Evolutionary conservation across 2,888 invertebrate species (phyloP), one percentile per base, ranked within the genome.

Genomic region (Megamerina dolium): DNA sequence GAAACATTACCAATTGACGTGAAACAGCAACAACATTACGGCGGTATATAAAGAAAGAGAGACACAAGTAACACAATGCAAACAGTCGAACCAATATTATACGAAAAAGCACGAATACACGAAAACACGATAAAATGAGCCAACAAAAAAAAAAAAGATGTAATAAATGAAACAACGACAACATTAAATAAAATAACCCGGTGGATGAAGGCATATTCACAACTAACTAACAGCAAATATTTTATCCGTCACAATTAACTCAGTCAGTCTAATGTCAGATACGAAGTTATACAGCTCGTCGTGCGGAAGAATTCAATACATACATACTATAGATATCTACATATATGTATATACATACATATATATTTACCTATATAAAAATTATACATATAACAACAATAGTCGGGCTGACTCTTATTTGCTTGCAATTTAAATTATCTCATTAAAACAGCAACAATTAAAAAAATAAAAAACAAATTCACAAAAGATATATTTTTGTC

Each of bases 231-330:
- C n/a, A 46, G 19, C 41, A 47, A 44, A 50, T 48, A 50, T 45
- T 52, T 53, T 49, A 54, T 57, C 54, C 53, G 59, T 57, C 54
- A 54, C 57, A 55, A 56, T 61, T 54, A 54, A 37, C 43, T 41
- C 41, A 48, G 61, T 66, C 64, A 68, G 66, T 68, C 63, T 58
- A 64, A 63, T 63, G 61, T 63, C 63, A 68, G 70, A 65, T 64
- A 60, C 64, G 63, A 62, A 67, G 63, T 64, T 57, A 60, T 54
- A 58, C 61, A 63, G 64, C 57, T 66, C 63, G 65, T 63, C 60
- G 66, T 63, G 64, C 67, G 69, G 64, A 63, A 56, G 56, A 60
- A 52, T n/a, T n/a, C n/a, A n/a, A n/a, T n/a, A n/a, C n/a, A n/a
- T n/a, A n/a, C n/a, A n/a, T n/a, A n/a, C n/a, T n/a, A n/a, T n/a